These are phyloP conservation scores for Bujurquina vittata DNA, from an alignment of 2,113 vertebrate species.

Conservation along the genomic window DNA sequence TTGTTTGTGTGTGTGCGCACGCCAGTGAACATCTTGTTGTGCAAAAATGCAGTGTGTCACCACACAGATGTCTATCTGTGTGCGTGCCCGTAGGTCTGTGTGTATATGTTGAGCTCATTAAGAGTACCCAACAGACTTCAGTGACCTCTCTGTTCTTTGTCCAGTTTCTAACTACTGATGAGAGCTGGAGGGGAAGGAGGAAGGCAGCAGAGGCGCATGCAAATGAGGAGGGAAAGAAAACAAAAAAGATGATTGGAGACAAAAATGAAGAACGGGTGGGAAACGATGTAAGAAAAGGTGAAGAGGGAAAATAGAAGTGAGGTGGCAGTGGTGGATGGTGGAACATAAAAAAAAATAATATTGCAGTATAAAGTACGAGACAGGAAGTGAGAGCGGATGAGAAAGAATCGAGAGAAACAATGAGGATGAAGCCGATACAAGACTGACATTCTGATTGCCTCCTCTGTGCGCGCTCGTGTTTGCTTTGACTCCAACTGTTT, in stretches of 20 bases:
- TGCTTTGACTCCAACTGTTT: constrained; percentile 45
- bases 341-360: neutral
- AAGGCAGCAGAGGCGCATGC: constrained; percentile 8
- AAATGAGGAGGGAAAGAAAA: constrained; percentile 21
- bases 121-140: constrained; percentile 50
- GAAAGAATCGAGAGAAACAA: neutral
- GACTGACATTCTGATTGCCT: constrained; percentile 47
- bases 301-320: neutral
- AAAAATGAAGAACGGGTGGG: neutral
- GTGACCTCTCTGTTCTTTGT: constrained; percentile 61
- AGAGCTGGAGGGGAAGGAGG: constrained; percentile 21
- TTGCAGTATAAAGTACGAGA: neutral
- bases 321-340: neutral
- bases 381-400: neutral
- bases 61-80: neutral
- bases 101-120: constrained; percentile 55
- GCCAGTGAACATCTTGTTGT: constrained; percentile 1
- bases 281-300: neutral
- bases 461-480: constrained; percentile 40
- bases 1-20: neutral
- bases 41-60: neutral
- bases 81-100: constrained; percentile 6
- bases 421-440: constrained; percentile 5
- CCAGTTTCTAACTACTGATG: constrained; percentile 47
- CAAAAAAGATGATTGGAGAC: constrained; percentile 24